Evolutionary conservation across 2,797 vertebrate genomes (phyloP), one percentile per base, ranked within the genome.

Genomic region (Rousettus madagascariensis): DNA sequence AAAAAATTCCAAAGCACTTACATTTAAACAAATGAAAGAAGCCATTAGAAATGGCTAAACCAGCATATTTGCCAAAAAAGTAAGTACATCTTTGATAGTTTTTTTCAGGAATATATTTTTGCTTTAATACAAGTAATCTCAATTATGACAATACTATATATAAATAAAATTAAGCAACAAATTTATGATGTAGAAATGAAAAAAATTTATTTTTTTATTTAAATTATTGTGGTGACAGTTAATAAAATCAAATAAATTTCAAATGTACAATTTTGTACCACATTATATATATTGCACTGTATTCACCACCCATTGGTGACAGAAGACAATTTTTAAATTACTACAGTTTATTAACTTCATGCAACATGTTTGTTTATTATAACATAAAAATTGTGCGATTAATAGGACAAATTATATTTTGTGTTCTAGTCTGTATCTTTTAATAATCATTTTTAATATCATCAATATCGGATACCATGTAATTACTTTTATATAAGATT

Each of bases 1-100:
- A 59, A 85, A 90, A 77, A 91, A 43, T 90, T 13, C 49, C 26
- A 55, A 72, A 83, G 8, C 1, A 63, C 5, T 90, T 26, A 74
- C 28, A 3, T 57, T 90, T 57, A 90, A 78, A 20, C 0, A 92
- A 87, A 33, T 78, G 53, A 87, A 93, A 80, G 63, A 68, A 59
- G 1, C 2, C 28, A 86, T 61, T 86, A 49, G 12, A 72, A 75
- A 86, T 43, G 24, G n/a, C 10, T 53, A 66, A 71, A 38, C 13
- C 4, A 72, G 30, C 51, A 55, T 36, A 77, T 87, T 66, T 57
- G 77, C n/a, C 24, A 59, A 36, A 94, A 94, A 94, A 28, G 53
- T 91, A 94, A 96, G 93, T 95, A 83, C 59, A 2, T 46, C 30
- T 75, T 74, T 69, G 30, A 68, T 26, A 36, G 51, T 15, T 79